Percentiles rank a stretch among this genome's conserved stretches.
Conservation (phyloP, 1,140 invertebrate species). For the Drosophila lini region DNA sequence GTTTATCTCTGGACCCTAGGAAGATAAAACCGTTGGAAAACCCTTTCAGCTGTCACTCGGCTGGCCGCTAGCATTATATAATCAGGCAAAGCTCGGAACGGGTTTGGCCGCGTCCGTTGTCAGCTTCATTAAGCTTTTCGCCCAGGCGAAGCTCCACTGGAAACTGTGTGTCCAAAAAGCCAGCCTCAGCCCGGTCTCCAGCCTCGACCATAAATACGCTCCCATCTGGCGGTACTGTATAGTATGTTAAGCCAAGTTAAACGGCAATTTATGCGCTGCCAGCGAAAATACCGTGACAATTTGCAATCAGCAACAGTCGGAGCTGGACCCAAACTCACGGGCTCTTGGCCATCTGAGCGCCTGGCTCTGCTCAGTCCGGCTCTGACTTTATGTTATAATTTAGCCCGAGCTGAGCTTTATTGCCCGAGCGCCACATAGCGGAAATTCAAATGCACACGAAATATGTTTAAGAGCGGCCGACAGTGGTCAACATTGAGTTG, state of each 20-base stretch:
- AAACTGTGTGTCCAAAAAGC: conserved; percentile 44
- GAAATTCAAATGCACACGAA: conserved; percentile 81
- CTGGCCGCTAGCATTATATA: conserved; percentile 47
- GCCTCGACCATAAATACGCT: conserved; percentile 59
- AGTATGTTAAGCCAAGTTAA: conserved; percentile 54
- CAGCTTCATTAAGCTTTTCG: conserved; percentile 67
- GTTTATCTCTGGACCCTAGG: conserved; percentile 28
- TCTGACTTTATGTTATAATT: conserved; percentile 75
- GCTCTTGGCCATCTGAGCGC: conserved; percentile 22
- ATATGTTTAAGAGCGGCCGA: conserved; percentile 63
- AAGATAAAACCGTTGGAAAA: conserved; percentile 51
- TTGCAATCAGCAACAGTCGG: conserved; percentile 70
- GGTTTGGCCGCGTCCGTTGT: conserved; percentile 33
- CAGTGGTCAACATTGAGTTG: conserved; percentile 1
- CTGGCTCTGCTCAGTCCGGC: conserved; percentile 6
- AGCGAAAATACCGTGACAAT: conserved; percentile 81
- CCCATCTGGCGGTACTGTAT: conserved; percentile 37
- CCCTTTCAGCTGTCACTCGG: conserved; percentile 53
- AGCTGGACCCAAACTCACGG: conserved; percentile 33
- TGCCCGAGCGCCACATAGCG: conserved; percentile 73
- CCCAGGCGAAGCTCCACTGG: conserved; percentile 30
- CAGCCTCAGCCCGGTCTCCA: conserved; percentile 6
- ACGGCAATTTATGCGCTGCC: conserved; percentile 80
- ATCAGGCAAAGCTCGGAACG: conserved; percentile 46
- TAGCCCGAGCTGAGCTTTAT: conserved; percentile 72